Evolutionary conservation across 2,797 vertebrate species (phyloP).

Genomic region (Chaenodraco wilsoni): DNA sequence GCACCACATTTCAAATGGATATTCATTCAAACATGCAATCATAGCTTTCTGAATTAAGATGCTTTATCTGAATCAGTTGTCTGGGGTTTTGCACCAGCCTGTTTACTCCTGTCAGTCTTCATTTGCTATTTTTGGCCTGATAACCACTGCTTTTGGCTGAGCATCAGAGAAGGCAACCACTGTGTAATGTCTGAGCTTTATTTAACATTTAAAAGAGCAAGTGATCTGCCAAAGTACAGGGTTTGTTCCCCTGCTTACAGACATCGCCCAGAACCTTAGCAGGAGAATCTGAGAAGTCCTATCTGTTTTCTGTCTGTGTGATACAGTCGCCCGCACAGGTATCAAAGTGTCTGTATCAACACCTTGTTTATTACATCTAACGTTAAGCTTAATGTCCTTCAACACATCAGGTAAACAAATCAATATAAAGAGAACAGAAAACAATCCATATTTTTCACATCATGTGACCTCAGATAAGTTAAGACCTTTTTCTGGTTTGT

Average conservation of each 20-base stretch:
- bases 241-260: constrained; percentile 12
- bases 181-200: constrained; percentile 53
- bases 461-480: constrained; percentile 3
- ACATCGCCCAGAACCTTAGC: constrained; percentile 14
- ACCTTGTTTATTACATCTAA: constrained; percentile 3
- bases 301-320: constrained; percentile 10
- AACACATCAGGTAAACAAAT: background rate
- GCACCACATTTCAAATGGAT: background rate
- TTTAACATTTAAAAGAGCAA: constrained; percentile 65
- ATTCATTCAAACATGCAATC: constrained; percentile 17
- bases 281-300: constrained; percentile 11
- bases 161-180: constrained; percentile 39
- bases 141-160: constrained; percentile 30
- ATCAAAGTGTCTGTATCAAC: background rate
- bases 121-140: constrained; percentile 36
- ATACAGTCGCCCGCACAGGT: constrained; percentile 4
- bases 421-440: constrained; percentile 3
- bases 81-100: constrained; percentile 17
- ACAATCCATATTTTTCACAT: background rate
- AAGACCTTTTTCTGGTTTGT: constrained; percentile 29
- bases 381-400: background rate
- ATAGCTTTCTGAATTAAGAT: constrained; percentile 12
- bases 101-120: constrained; percentile 8
- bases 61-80: constrained; percentile 5
- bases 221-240: constrained; percentile 34